phyloP scores from a whole-genome alignment of 2,888 invertebrate species.

The Micoletzkya japonica region DNA sequence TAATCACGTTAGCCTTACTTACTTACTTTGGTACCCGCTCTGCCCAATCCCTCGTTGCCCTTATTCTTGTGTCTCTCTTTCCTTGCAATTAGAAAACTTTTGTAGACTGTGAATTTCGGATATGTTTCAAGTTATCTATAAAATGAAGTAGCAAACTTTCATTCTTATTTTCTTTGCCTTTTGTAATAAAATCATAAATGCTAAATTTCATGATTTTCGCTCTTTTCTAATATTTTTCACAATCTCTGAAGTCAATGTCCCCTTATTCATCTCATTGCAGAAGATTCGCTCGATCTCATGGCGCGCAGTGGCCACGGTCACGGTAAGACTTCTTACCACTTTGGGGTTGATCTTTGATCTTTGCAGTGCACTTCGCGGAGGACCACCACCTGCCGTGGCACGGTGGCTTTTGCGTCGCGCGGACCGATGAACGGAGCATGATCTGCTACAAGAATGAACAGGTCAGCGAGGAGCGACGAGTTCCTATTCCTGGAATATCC shows the following conservation, averaged over 20 bases:
- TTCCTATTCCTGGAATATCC: not conserved
- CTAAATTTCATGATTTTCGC: too few species aligned
- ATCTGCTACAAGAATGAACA: slow-evolving; percentile 33
- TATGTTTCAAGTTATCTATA: not conserved
- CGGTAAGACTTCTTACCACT: not conserved
- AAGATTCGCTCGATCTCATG: slow-evolving; percentile 27
- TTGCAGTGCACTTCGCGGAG: slow-evolving; percentile 18
- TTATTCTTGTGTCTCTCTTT: too few species aligned
- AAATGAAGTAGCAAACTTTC: not conserved
- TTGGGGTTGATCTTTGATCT: not conserved
- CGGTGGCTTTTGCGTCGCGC: slow-evolving; percentile 31
- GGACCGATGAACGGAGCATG: slow-evolving; percentile 29
- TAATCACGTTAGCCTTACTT: too few species aligned
- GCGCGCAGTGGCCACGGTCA: slow-evolving; percentile 21
- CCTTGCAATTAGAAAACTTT: too few species aligned
- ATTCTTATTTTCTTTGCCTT: not conserved
- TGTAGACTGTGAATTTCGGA: too few species aligned
- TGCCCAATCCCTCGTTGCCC: too few species aligned
- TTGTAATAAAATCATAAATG: too few species aligned
- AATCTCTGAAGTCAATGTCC: not conserved
- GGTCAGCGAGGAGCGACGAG: slow-evolving; percentile 20
- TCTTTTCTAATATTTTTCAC: not conserved
- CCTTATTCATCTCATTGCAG: not conserved
- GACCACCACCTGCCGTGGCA: slow-evolving; percentile 30
- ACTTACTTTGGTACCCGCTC: too few species aligned